Base-by-base conservation (phyloP, 2,888 invertebrate species). In the Lampropteryx suffumata region DNA sequence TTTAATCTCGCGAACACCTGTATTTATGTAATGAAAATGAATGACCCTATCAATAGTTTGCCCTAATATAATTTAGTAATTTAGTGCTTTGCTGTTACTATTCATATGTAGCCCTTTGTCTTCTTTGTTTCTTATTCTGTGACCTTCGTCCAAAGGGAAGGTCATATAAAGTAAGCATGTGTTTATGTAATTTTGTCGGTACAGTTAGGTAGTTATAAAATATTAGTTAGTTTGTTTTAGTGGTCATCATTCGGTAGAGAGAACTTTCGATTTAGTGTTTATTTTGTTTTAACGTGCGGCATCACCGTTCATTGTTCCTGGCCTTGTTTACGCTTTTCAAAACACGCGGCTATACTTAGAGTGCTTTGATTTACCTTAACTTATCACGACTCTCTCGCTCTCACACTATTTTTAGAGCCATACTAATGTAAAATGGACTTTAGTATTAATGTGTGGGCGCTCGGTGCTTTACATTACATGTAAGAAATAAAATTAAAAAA, bases 121-220 rank as follows among this genome's bases (percentile, higher is more conserved):
- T 56, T 55, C 58, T 56, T 63, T 64, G 63, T 57, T 54, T 45
- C 59, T 49, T 60, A 63, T 50, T 54, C 32, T 61, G 46, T 82
- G 85, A 87, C 87, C 87, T 88, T 86, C 79, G 74, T 17, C 43
- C 28, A 50, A 50, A 13, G 66, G 75, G 72, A 88, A 88, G 87
- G 87, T 88, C 87, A 83, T 64, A 69, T 64, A 63, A 61, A 59
- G 79, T 85, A 79, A n/a, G n/a, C n/a, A n/a, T n/a, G n/a, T n/a
- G n/a, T 86, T 82, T 82, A 81, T 78, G 79, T 84, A 82, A 82
- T 82, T 79, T 71, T 28, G 26, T 34, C 14, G 12, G 27, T 32
- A 37, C 28, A 33, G 41, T 2, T 39, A 11, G 12, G 3, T 36
- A 26, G 26, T 21, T 13, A 32, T 29, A 48, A 45, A 9, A 8